These are phyloP conservation scores for Pachypeltis micranthus DNA, from an alignment of 1,140 invertebrate genomes.

Conservation along the genomic window DNA sequence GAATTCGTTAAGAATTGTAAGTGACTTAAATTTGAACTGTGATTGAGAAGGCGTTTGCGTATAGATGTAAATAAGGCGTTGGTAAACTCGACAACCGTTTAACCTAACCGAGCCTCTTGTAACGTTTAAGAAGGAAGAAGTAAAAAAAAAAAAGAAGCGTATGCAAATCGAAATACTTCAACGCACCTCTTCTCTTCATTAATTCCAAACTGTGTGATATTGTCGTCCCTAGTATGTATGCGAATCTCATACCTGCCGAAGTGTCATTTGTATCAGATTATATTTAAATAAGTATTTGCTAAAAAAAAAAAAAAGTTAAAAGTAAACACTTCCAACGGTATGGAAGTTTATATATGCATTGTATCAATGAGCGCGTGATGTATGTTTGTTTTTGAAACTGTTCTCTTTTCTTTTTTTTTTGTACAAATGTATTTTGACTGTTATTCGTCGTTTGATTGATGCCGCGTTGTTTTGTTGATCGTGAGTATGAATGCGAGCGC, in stretches of 20 bases:
- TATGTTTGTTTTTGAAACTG: constrained; percentile 20
- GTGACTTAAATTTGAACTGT: constrained; percentile 17
- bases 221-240: constrained; percentile 26
- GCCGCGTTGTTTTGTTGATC: constrained; percentile 21
- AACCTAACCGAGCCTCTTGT: background rate
- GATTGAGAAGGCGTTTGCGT: constrained; percentile 20
- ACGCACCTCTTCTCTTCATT: constrained; percentile 17
- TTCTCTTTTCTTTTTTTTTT: too few species aligned
- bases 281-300: constrained; percentile 13
- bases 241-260: constrained; percentile 26
- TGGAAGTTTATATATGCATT: constrained; percentile 27
- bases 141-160: background rate
- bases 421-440: constrained; percentile 24
- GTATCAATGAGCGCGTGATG: constrained; percentile 26
- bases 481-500: constrained; percentile 17
- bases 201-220: constrained; percentile 28
- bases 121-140: background rate
- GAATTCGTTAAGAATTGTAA: background rate
- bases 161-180: constrained; percentile 11
- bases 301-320: constrained; percentile 5
- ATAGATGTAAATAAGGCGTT: background rate
- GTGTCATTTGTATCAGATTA: constrained; percentile 22
- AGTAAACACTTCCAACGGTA: constrained; percentile 27
- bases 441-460: constrained; percentile 21
- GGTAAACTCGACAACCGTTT: background rate